Percentiles rank a stretch among this genome's conserved stretches.
phyloP scores from a whole-genome alignment of 1,140 invertebrate species.

The Hycleus cichorii region DNA sequence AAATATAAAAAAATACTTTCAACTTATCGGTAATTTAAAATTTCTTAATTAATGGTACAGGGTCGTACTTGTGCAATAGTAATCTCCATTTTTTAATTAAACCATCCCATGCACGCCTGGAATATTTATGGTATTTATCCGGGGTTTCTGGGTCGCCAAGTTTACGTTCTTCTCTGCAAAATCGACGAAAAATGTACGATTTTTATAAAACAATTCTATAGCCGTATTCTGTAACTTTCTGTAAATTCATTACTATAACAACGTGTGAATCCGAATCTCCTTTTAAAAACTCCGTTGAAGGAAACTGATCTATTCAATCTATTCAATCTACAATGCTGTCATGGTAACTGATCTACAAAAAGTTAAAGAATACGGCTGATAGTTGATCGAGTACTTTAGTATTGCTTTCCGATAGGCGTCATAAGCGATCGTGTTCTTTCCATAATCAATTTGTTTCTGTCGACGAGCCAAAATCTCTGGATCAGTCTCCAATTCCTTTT shows the following conservation, averaged over 20 bases:
- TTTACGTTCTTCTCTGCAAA: conserved; percentile 45
- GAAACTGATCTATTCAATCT: too few species aligned
- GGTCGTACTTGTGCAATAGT: conserved; percentile 76
- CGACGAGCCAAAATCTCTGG: conserved; percentile 61
- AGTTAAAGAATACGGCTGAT: conserved; percentile 3
- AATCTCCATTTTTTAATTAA: conserved; percentile 81
- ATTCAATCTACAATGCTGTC: too few species aligned
- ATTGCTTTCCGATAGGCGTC: conserved; percentile 65
- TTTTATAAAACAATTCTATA: too few species aligned
- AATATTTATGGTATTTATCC: conserved; percentile 78
- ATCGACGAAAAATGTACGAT: too few species aligned
- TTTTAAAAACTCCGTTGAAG: too few species aligned
- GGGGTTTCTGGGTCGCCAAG: conserved; percentile 78
- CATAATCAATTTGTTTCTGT: conserved; percentile 92
- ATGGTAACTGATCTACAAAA: conserved; percentile 30
- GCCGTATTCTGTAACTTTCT: too few species aligned
- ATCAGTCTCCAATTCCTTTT: conserved; percentile 64
- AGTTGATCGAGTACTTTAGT: conserved; percentile 56
- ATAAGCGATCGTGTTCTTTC: conserved; percentile 88
- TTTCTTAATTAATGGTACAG: neutral
- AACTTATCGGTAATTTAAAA: too few species aligned
- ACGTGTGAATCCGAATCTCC: too few species aligned
- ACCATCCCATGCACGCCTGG: conserved; percentile 82
- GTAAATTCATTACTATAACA: too few species aligned
- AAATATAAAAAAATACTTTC: too few species aligned